Percentiles rank a stretch among this genome's conserved stretches.
Conservation (phyloP, 2,797 vertebrate genomes). For the Pipistrellus pipistrellus region DNA sequence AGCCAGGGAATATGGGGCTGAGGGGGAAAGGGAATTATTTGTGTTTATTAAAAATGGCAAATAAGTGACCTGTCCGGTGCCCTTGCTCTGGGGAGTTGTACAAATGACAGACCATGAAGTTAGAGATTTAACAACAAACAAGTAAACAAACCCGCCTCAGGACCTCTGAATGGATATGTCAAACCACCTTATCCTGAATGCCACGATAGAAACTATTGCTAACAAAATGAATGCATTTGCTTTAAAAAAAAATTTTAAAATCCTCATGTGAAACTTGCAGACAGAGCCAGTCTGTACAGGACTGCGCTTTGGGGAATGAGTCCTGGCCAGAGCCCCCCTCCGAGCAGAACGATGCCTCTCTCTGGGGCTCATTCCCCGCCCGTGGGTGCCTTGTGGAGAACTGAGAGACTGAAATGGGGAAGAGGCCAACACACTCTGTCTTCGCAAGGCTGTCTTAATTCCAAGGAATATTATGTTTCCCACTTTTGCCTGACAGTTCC, state of each 20-base stretch:
- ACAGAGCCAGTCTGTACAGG: too few relatives aligned
- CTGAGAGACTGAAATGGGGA: neutral
- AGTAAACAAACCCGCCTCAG: slow-evolving; percentile 27
- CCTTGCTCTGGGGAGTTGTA: slow-evolving; percentile 67
- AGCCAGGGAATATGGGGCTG: slow-evolving; percentile 84
- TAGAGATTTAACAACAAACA: slow-evolving; percentile 62
- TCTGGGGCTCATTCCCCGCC: too few relatives aligned
- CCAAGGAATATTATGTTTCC: slow-evolving; percentile 37
- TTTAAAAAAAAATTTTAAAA: slow-evolving; percentile 32
- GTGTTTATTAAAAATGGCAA: slow-evolving; percentile 88
- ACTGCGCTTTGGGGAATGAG: neutral
- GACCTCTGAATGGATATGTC: neutral
- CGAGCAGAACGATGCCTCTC: neutral
- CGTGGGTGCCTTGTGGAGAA: neutral
- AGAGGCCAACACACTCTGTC: neutral
- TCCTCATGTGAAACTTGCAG: neutral
- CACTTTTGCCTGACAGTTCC: neutral
- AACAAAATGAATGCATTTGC: slow-evolving; percentile 36
- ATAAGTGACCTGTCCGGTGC: slow-evolving; percentile 81
- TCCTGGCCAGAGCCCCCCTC: too few relatives aligned
- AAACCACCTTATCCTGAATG: neutral
- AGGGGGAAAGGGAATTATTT: slow-evolving; percentile 85
- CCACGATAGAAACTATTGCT: slow-evolving; percentile 37
- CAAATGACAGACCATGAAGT: slow-evolving; percentile 50
- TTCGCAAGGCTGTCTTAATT: neutral